phyloP scores from a whole-genome alignment of 2,797 vertebrate genomes.

The Diplodus puntazzo region DNA sequence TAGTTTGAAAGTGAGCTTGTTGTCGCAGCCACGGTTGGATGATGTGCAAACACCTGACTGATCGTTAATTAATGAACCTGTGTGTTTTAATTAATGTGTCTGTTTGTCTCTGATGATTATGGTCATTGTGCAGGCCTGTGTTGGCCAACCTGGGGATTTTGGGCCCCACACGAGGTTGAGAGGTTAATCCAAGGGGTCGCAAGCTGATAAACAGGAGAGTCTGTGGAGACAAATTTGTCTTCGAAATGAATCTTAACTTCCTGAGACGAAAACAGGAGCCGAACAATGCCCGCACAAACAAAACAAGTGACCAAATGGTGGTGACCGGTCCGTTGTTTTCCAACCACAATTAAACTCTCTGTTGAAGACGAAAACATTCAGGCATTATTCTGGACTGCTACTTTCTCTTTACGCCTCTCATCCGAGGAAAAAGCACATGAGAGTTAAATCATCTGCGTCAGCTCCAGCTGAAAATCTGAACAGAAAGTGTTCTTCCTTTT shows the following conservation, averaged over 20 bases:
- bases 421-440: neutral
- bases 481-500: neutral
- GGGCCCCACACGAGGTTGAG: neutral
- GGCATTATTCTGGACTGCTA: neutral
- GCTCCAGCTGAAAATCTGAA: neutral
- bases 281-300: neutral
- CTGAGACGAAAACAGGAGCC: neutral
- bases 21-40: neutral
- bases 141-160: neutral
- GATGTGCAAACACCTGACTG: conserved; percentile 24
- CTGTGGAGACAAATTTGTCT: too few species aligned
- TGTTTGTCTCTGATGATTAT: conserved; percentile 1
- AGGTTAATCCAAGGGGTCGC: conserved; percentile 1
- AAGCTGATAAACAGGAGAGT: neutral
- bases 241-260: neutral
- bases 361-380: too few species aligned
- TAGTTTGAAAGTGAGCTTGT: conserved; percentile 11
- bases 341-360: neutral
- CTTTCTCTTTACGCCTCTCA: neutral
- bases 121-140: neutral
- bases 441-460: neutral
- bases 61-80: neutral
- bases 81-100: conserved; percentile 3
- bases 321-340: neutral
- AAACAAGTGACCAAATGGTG: neutral